Conservation (phyloP, 1,140 invertebrate species). For the Cydia pomonella region DNA sequence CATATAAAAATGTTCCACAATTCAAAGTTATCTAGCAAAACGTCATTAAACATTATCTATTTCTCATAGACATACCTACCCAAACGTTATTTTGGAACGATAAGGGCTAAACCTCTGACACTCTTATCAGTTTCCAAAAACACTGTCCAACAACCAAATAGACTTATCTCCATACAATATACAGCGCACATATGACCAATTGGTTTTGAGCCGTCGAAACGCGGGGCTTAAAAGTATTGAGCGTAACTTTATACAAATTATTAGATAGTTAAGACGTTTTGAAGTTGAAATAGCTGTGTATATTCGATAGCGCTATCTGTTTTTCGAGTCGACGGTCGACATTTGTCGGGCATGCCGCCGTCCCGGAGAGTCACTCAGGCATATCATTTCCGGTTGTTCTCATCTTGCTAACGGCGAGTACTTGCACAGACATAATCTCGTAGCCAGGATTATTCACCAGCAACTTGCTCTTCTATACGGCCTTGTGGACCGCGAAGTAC, state of each 20-base stretch:
- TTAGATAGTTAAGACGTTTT: neutral
- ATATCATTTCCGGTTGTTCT: no score
- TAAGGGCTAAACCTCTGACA: constrained; percentile 29
- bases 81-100: constrained; percentile 25
- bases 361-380: no score
- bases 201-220: neutral
- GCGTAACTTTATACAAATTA: neutral
- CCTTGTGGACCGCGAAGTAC: no score
- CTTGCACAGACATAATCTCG: no score
- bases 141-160: neutral
- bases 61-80: constrained; percentile 16
- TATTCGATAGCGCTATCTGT: constrained; percentile 11
- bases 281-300: neutral
- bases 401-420: no score
- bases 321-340: constrained; percentile 36
- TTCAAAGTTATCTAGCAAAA: neutral
- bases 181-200: neutral
- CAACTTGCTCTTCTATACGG: no score
- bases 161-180: neutral
- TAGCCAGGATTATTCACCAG: no score
- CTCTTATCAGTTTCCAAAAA: constrained; percentile 20
- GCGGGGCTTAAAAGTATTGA: neutral
- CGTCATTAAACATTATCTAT: constrained; percentile 8
- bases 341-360: no score
- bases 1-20: neutral